A percentile compares a stretch with the other conserved stretches of the same genome.
These are phyloP conservation scores for Melipona quadrifasciata DNA, from an alignment of 1,140 invertebrate genomes.

Conservation along the genomic window DNA sequence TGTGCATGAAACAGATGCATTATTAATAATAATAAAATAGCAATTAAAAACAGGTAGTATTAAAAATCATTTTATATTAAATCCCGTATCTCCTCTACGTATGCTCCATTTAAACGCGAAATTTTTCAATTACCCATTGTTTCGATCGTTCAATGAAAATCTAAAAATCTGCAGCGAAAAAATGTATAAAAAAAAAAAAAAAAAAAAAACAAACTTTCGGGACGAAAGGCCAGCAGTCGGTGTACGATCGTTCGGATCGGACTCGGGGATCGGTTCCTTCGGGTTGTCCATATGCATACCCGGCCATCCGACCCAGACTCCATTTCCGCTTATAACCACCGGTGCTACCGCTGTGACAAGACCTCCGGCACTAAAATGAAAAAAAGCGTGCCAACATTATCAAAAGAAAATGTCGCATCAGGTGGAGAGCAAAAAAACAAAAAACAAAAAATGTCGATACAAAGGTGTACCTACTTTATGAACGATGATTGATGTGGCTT, in stretches of 20 bases:
- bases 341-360: constrained; percentile 95
- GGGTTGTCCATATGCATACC: constrained; percentile 90
- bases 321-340: constrained; percentile 91
- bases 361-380: constrained; percentile 88
- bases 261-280: constrained; percentile 90
- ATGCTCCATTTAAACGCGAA: not conserved
- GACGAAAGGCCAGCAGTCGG: constrained; percentile 92
- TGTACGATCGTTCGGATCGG: constrained; percentile 91
- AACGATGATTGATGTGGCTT: not conserved
- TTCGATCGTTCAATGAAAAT: not conserved
- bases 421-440: not conserved
- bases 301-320: constrained; percentile 95
- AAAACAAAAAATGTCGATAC: not conserved
- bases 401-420: no score
- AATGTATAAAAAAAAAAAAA: not conserved
- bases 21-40: not conserved
- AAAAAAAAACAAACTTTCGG: constrained; percentile 84
- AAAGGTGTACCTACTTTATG: not conserved
- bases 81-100: not conserved
- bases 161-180: not conserved
- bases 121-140: not conserved
- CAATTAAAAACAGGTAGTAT: not conserved
- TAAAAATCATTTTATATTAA: not conserved
- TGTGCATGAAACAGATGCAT: no score
- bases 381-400: constrained; percentile 27